These are phyloP conservation scores for Podiceps cristatus DNA, from an alignment of 2,113 vertebrate genomes.

Conservation along the genomic window DNA sequence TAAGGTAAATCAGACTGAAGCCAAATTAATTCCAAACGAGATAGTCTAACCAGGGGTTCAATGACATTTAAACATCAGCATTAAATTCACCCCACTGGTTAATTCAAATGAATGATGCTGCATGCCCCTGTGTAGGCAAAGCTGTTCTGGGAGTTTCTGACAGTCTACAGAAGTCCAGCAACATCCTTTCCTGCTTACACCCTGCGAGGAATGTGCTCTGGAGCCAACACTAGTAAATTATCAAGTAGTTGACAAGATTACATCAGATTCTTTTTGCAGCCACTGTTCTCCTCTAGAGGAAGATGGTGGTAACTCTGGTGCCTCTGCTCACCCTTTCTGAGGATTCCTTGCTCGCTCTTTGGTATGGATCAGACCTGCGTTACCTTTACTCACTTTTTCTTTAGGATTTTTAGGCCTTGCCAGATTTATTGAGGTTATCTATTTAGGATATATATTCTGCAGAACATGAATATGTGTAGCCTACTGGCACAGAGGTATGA, in stretches of 20 bases:
- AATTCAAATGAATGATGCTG: neutral
- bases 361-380: neutral
- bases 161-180: neutral
- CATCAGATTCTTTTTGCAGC: neutral
- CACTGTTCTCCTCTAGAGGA: neutral
- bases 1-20: neutral
- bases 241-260: neutral
- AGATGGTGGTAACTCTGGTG: neutral
- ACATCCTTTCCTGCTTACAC: neutral
- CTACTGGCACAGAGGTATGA: neutral
- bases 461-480: neutral
- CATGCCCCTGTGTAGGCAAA: neutral
- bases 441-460: neutral
- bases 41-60: neutral
- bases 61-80: neutral
- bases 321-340: neutral
- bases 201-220: neutral
- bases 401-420: neutral
- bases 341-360: neutral
- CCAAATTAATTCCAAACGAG: neutral
- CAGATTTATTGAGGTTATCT: neutral
- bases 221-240: slow-evolving; percentile 6
- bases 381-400: neutral
- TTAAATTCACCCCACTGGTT: neutral
- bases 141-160: neutral